Base-by-base conservation (phyloP, 2,797 vertebrate genomes). In the Lutra lutra region DNA sequence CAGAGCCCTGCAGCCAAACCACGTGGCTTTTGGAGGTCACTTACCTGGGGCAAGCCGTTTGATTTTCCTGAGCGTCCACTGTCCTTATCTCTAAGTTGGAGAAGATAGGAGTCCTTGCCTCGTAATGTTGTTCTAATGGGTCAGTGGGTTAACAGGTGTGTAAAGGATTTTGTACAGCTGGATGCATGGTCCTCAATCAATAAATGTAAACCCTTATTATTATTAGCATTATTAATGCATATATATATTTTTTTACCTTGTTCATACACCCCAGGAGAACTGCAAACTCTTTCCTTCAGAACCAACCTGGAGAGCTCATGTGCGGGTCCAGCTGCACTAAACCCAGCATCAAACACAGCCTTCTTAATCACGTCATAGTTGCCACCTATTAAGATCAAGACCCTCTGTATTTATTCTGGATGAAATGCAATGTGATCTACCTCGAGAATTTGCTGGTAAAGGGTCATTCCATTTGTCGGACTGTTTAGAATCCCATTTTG, bases 271-370 rank as follows among this genome's bases (percentile, higher is more conserved):
- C 78, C 35, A 35, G 66, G 51, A 82, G 32, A 43, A 83, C 2
- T 40, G 20, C 1, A 43, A 80, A 35, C 27, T 23, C 51, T 51
- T 23, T 62, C 54, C 58, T 70, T 62, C 48, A 64, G 35, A 51
- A 23, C 79, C 48, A n/a, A 9, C 27, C 35, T 29, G n/a, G 38
- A 3, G 1, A 10, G 40, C 29, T 7, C 5, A 29, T 35, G 20
- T 8, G 0, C n/a, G 2, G 8, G 35, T 1, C 54, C 21, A 7
- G 0, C 0, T 25, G 8, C 35, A 6, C 48, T 20, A 43, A 60
- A 17, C 40, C 35, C 56, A 77, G 77, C 27, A 8, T 17, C 51
- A 10, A 23, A 87, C 12, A 3, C 1, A 29, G 54, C 38, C 23
- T 54, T 18, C 7, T 9, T 66, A n/a, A 25, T 38, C 11, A 29